A percentile compares a stretch with the other conserved stretches of the same genome.
These are phyloP conservation scores for Microctonus brassicae DNA, from an alignment of 2,888 invertebrate genomes.

Conservation along the genomic window DNA sequence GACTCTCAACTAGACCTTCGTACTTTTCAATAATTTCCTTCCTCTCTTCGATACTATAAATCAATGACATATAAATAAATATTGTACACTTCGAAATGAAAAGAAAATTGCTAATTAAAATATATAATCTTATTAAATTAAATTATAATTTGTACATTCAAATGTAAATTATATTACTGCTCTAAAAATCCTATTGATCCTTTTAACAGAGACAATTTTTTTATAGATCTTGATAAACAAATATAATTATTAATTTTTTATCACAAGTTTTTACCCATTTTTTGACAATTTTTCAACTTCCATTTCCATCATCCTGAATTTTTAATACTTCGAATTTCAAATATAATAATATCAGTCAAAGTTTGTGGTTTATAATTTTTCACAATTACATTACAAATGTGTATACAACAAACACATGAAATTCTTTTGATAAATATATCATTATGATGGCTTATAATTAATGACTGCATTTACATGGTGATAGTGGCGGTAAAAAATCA, in stretches of 20 bases:
- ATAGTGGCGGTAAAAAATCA: too few relatives aligned
- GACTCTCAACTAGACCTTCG: slow-evolving; percentile 48
- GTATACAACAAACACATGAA: too few relatives aligned
- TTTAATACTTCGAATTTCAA: background rate
- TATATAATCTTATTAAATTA: background rate
- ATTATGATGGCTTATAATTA: too few relatives aligned
- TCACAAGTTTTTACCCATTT: background rate
- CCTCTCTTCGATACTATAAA: slow-evolving; percentile 45
- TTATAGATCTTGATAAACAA: background rate
- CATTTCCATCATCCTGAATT: background rate
- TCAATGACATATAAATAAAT: slow-evolving; percentile 22
- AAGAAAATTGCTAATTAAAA: background rate
- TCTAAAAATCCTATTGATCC: too few relatives aligned
- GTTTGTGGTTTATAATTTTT: background rate
- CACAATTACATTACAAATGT: too few relatives aligned
- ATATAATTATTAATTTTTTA: background rate
- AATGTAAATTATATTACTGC: background rate
- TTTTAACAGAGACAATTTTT: too few relatives aligned
- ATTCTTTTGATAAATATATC: too few relatives aligned
- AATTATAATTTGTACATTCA: background rate
- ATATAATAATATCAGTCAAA: background rate
- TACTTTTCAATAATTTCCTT: slow-evolving; percentile 54
- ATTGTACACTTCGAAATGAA: background rate
- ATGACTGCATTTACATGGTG: too few relatives aligned
- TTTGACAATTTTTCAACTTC: background rate